phyloP scores from a whole-genome alignment of 2,888 invertebrate species.

The Diloba caeruleocephala region DNA sequence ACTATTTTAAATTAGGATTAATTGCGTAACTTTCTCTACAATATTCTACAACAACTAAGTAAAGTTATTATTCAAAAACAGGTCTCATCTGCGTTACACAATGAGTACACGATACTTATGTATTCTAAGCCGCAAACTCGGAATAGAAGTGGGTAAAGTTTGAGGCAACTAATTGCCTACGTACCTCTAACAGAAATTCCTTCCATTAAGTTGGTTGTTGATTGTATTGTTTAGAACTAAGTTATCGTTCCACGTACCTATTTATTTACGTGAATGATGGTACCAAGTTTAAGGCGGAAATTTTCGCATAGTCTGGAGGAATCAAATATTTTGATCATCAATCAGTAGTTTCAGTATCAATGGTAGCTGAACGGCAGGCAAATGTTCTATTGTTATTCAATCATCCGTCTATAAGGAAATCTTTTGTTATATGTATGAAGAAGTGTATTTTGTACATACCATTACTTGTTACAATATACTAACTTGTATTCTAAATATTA shows the following conservation, averaged over 20 bases:
- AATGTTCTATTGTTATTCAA: too few species aligned
- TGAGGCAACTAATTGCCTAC: slow-evolving; percentile 51
- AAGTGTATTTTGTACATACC: too few species aligned
- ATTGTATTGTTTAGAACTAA: slow-evolving; percentile 54
- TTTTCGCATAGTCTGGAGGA: slow-evolving; percentile 4
- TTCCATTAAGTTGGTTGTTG: slow-evolving; percentile 50
- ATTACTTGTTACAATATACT: too few species aligned
- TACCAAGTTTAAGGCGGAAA: slow-evolving; percentile 17
- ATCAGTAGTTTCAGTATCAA: not conserved
- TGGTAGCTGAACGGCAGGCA: too few species aligned
- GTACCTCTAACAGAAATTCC: slow-evolving; percentile 49
- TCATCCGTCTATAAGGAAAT: too few species aligned
- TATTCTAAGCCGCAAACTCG: slow-evolving; percentile 44
- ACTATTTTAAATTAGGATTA: slow-evolving; percentile 13
- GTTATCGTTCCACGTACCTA: slow-evolving; percentile 35
- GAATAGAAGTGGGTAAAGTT: slow-evolving; percentile 49
- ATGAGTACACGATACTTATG: slow-evolving; percentile 43
- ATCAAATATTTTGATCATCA: slow-evolving; percentile 8
- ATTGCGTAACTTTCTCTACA: slow-evolving; percentile 22
- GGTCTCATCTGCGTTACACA: slow-evolving; percentile 48
- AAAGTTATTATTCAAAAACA: slow-evolving; percentile 37
- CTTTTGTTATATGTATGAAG: too few species aligned
- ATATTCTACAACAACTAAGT: slow-evolving; percentile 16
- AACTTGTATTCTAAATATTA: too few species aligned
- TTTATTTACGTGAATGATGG: slow-evolving; percentile 23